Evolutionary conservation across 2,888 invertebrate species (phyloP).

Genomic region (Habroteleia sp.): DNA sequence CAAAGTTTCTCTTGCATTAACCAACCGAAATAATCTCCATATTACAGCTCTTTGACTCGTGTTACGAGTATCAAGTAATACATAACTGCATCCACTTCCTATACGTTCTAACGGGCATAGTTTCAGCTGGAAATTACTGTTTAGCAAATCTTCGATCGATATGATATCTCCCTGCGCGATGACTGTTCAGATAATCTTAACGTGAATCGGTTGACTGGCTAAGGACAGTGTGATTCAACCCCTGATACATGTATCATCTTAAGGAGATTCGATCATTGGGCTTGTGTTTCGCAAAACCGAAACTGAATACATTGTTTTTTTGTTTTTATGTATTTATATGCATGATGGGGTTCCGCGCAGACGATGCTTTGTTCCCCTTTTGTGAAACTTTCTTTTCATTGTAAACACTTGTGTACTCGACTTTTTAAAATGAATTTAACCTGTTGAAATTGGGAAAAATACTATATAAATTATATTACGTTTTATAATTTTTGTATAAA

Average conservation of each 20-base stretch:
- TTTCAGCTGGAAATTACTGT: conserved; percentile 57
- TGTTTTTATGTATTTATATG: conserved; percentile 9
- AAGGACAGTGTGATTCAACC: conserved; percentile 36
- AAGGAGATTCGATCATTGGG: conserved; percentile 35
- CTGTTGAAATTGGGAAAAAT: no score
- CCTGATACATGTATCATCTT: conserved; percentile 42
- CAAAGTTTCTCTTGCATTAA: conserved; percentile 59
- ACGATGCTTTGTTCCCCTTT: conserved; percentile 9
- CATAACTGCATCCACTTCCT: conserved; percentile 50
- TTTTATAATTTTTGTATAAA: no score
- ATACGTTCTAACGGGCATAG: conserved; percentile 51
- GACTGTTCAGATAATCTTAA: conserved; percentile 51
- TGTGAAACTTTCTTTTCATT: conserved; percentile 13
- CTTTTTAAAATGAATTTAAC: no score
- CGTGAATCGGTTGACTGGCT: conserved; percentile 41
- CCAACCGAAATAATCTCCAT: conserved; percentile 60
- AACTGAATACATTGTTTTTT: conserved; percentile 37
- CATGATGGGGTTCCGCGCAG: not conserved
- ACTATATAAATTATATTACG: no score
- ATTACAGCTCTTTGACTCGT: conserved; percentile 61
- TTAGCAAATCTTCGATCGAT: conserved; percentile 59
- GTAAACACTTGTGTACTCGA: not conserved
- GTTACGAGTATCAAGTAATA: conserved; percentile 54
- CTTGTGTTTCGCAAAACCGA: conserved; percentile 24
- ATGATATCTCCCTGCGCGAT: conserved; percentile 49